Percentiles rank a stretch among this genome's conserved stretches.
Evolutionary conservation across 30 jellyfish, hydroid and myxozoan genomes (phyloP).

Genomic region (Hydractinia symbiolongicarpus): DNA sequence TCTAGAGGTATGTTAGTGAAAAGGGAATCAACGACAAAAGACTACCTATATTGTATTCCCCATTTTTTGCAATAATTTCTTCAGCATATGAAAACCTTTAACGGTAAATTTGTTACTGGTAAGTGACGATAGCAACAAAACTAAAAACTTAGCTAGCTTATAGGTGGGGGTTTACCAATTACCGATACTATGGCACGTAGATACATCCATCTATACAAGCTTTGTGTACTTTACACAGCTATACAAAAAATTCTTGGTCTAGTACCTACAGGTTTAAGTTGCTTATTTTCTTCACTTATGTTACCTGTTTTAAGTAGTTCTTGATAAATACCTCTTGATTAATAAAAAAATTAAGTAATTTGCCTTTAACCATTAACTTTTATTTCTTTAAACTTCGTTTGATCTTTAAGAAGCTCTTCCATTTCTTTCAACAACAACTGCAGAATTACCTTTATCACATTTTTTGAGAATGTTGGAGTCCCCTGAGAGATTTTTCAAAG

Average conservation of each 20-base stretch:
- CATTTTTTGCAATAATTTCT: neutral
- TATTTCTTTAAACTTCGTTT: neutral
- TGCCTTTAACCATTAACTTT: neutral
- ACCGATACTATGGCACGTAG: slow-evolving; percentile 29
- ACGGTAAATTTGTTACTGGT: slow-evolving; percentile 14
- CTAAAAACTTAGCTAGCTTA: slow-evolving; percentile 28
- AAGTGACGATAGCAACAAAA: slow-evolving; percentile 4
- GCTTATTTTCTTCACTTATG: neutral
- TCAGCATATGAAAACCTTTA: slow-evolving; percentile 24
- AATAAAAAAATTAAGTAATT: neutral
- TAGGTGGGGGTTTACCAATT: slow-evolving; percentile 31
- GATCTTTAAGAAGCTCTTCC: neutral
- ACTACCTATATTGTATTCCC: neutral
- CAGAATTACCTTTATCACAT: neutral
- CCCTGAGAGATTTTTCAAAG: neutral
- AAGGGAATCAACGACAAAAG: neutral
- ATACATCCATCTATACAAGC: neutral
- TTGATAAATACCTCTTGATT: neutral
- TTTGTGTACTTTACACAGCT: slow-evolving; percentile 43
- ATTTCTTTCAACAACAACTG: neutral
- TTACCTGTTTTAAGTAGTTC: neutral
- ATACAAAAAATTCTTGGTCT: neutral
- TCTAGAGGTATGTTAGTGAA: slow-evolving; percentile 17
- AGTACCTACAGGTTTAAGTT: slow-evolving; percentile 8
- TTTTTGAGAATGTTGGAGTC: neutral